phyloP scores from a whole-genome alignment of 2,888 invertebrate species.

The Dicranocentrus wangi region DNA sequence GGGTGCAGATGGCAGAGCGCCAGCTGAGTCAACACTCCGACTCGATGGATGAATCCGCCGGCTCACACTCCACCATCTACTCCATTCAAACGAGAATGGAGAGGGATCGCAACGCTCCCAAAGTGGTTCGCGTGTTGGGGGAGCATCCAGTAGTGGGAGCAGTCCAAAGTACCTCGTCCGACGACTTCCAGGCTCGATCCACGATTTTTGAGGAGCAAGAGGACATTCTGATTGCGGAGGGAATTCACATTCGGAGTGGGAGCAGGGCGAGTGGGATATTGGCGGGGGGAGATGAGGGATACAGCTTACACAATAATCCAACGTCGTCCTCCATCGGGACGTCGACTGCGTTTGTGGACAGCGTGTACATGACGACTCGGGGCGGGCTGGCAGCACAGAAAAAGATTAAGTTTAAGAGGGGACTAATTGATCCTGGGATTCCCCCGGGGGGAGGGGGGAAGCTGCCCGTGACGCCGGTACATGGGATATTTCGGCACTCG shows the following conservation, averaged over 20 bases:
- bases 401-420: conserved; percentile 50
- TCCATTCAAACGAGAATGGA: conserved; percentile 71
- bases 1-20: conserved; percentile 71
- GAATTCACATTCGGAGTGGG: conserved; percentile 40
- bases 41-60: conserved; percentile 47
- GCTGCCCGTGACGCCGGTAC: conserved; percentile 48
- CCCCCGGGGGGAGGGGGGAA: conserved; percentile 36
- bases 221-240: conserved; percentile 56
- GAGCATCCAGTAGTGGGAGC: conserved; percentile 27
- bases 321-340: conserved; percentile 36
- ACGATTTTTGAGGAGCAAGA: conserved; percentile 54
- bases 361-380: conserved; percentile 48
- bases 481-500: conserved; percentile 32
- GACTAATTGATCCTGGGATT: conserved; percentile 43
- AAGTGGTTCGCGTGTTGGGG: conserved; percentile 69
- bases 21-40: conserved; percentile 54
- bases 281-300: conserved; percentile 18
- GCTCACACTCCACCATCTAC: conserved; percentile 65
- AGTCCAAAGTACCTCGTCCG: neutral
- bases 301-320: conserved; percentile 20
- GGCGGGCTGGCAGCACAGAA: conserved; percentile 20
- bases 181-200: conserved; percentile 1
- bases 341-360: conserved; percentile 44
- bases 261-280: conserved; percentile 26
- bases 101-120: conserved; percentile 62